These are phyloP conservation scores for Yponomeuta evonymella DNA, from an alignment of 2,888 invertebrate genomes.

Conservation along the genomic window DNA sequence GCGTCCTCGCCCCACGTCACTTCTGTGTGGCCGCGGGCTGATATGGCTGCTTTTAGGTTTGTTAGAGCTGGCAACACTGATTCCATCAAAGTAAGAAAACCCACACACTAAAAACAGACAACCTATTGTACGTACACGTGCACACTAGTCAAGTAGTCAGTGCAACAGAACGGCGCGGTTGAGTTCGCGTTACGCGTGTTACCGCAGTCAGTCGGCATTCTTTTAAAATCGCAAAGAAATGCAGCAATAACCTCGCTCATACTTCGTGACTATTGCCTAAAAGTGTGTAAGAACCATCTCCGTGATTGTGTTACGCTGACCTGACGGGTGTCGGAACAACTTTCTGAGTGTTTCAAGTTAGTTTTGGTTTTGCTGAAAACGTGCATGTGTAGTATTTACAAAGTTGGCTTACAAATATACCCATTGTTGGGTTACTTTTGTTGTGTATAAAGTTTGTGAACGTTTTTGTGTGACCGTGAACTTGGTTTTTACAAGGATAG, in stretches of 20 bases:
- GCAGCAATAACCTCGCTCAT: conserved; percentile 43
- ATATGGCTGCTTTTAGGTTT: too few relatives aligned
- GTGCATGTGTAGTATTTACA: conserved; percentile 54
- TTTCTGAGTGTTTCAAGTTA: background rate
- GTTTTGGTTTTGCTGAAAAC: conserved; percentile 17
- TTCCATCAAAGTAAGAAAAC: too few relatives aligned
- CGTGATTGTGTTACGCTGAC: background rate
- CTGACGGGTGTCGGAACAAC: background rate
- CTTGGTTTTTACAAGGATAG: background rate
- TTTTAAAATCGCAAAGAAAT: background rate
- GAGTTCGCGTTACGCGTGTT: background rate
- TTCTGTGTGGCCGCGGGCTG: too few relatives aligned
- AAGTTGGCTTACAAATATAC: conserved; percentile 34
- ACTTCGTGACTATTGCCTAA: conserved; percentile 17
- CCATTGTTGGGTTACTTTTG: conserved; percentile 40
- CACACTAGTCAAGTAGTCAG: background rate
- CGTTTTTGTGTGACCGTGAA: conserved; percentile 12
- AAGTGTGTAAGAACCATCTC: background rate
- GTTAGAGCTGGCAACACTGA: too few relatives aligned
- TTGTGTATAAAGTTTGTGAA: conserved; percentile 27
- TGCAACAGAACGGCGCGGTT: background rate
- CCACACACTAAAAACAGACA: too few relatives aligned
- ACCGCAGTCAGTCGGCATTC: background rate
- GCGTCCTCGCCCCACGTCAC: too few relatives aligned
- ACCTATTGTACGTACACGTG: background rate